Conservation (phyloP, 1,140 invertebrate genomes). For the Nautilus pompilius region DNA sequence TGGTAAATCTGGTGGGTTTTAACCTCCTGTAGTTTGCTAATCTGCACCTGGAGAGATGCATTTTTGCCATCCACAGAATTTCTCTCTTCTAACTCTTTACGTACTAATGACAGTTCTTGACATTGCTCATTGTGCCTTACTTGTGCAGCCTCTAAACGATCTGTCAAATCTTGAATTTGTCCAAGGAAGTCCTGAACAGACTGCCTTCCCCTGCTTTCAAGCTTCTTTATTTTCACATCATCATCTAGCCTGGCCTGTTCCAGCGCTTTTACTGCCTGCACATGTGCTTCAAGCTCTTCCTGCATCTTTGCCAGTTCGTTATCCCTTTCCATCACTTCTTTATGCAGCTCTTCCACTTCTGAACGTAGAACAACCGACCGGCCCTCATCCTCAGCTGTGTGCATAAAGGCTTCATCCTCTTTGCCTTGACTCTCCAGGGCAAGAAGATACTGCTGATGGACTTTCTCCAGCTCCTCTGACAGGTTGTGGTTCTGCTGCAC, state of each 20-base stretch:
- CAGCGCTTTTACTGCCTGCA: background rate
- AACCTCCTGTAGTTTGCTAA: no score
- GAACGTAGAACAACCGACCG: background rate
- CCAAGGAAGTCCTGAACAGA: no score
- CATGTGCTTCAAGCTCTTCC: constrained; percentile 13
- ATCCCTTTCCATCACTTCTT: constrained; percentile 19
- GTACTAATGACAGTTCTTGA: no score
- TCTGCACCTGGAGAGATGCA: no score
- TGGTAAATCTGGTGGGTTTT: no score
- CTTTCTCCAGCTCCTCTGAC: background rate
- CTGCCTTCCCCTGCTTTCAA: constrained; percentile 10
- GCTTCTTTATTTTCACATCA: constrained; percentile 23
- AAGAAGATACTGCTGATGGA: background rate
- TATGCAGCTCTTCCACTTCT: constrained; percentile 12
- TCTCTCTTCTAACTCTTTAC: no score
- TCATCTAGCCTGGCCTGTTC: constrained; percentile 21
- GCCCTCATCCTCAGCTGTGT: background rate
- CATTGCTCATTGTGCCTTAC: no score
- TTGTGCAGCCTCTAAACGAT: no score
- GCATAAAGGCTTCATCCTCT: no score
- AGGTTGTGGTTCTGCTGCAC: constrained; percentile 1
- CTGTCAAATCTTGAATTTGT: no score
- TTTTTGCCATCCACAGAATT: no score
- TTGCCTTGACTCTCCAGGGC: background rate
- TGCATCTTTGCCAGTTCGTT: constrained; percentile 16